Evolutionary conservation across 2,888 invertebrate genomes (phyloP), one percentile per base, ranked within the genome.

Genomic region (Osedax frankpressi): DNA sequence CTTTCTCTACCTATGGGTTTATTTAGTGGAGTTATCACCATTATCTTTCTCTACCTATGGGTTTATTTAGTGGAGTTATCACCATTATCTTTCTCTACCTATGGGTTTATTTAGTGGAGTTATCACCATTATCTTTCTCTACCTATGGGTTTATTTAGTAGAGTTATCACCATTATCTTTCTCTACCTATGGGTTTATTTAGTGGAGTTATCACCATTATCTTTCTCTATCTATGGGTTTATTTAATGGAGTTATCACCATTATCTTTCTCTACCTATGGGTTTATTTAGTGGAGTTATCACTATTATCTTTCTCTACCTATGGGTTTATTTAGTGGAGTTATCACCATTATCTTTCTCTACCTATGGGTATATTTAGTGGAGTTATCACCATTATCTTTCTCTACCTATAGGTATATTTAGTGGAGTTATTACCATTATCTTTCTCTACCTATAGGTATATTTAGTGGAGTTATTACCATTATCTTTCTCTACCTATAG

Each of bases 21-120:
- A 88, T 80, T 87, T 87, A 0, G 81, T 79, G n/a, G n/a, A n/a
- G n/a, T 19, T 44, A 6, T 44, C 44, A 11, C 44, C 44, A 11
- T 6, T 11, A 19, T 19, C 44, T 44, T 11, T 44, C 44, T 44
- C 44, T 44, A 11, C 19, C 44, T 44, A 6, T 11, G 44, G 11
- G 11, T 44, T 11, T 44, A 44, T 6, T 44, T 11, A 44, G 19
- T 19, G 44, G 6, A 19, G 44, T n/a, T 83, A 79, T 87, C 87
- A 78, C 88, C 88, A 1, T 77, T 77, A 2, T 84, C 76, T 1
- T 84, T 85, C 6, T 83, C 80, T 14, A 81, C 82, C 71, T 79
- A 79, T 6, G 82, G 87, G 1, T 86, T 86, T 59, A 88, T 80
- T 87, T 87, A 0, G 81, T 79, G n/a, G n/a, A n/a, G n/a, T 19